A percentile compares a stretch with the other conserved stretches of the same genome.
Conservation (phyloP, 2,113 vertebrate species). For the Indicator indicator region DNA sequence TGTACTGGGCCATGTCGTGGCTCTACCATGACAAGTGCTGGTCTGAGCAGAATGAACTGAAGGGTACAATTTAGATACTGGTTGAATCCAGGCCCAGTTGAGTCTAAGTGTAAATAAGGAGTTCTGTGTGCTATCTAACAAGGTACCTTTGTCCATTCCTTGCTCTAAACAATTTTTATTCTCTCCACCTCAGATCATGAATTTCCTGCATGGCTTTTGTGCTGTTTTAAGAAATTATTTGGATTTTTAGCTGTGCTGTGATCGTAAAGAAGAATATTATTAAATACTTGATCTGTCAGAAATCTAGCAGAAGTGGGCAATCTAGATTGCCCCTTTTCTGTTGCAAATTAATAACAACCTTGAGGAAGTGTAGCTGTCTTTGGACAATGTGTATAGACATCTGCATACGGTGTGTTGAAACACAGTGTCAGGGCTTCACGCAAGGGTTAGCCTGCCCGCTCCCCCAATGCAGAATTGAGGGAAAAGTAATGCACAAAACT, state of each 20-base stretch:
- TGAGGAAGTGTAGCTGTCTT: background rate
- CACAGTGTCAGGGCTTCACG: too few relatives aligned
- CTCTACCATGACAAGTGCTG: too few relatives aligned
- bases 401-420: background rate
- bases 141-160: background rate
- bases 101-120: background rate
- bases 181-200: background rate
- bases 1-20: too few relatives aligned
- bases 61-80: background rate
- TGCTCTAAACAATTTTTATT: background rate
- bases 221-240: background rate
- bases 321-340: background rate
- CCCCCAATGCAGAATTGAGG: too few relatives aligned
- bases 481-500: too few relatives aligned
- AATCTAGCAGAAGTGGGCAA: too few relatives aligned
- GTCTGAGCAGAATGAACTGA: background rate
- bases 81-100: background rate
- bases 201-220: background rate
- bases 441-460: too few relatives aligned
- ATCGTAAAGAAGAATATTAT: background rate
- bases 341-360: background rate
- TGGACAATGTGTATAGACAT: background rate
- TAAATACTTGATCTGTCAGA: background rate
- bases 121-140: background rate
- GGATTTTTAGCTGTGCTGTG: background rate